phyloP scores from a whole-genome alignment of 2,797 vertebrate species.

The Sebastolobus alascanus region DNA sequence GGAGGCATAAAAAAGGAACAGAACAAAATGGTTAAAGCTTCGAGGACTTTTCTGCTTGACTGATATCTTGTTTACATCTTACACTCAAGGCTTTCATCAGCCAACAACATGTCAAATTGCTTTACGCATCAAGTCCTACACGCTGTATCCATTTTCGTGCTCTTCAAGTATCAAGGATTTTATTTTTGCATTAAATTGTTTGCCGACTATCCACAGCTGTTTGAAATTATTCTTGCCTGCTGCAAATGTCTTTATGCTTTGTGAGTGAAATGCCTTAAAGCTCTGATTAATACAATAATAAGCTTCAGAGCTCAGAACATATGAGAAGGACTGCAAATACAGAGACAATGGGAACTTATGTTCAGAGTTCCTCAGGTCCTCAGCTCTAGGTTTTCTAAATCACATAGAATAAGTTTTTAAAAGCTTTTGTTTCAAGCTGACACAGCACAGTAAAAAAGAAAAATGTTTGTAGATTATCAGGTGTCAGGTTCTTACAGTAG shows the following conservation, averaged over 20 bases:
- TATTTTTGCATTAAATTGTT: slow-evolving; percentile 4
- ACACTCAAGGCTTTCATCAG: slow-evolving; percentile 23
- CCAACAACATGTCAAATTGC: slow-evolving; percentile 21
- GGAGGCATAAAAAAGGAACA: background rate
- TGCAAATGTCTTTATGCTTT: slow-evolving; percentile 30
- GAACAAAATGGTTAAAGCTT: slow-evolving; percentile 7
- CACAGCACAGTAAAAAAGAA: background rate
- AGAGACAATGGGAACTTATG: slow-evolving; percentile 7
- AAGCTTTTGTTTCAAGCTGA: background rate
- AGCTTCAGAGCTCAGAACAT: slow-evolving; percentile 15
- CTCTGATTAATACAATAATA: slow-evolving; percentile 31
- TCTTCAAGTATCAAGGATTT: background rate
- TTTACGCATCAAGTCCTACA: slow-evolving; percentile 7
- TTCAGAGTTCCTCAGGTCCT: background rate
- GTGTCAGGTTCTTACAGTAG: slow-evolving; percentile 86
- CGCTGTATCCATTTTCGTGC: background rate
- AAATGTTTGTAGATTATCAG: background rate
- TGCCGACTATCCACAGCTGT: slow-evolving; percentile 33
- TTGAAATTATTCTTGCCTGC: slow-evolving; percentile 38
- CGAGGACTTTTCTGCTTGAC: background rate
- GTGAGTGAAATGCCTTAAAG: slow-evolving; percentile 32
- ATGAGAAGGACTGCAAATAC: slow-evolving; percentile 1
- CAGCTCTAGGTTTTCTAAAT: background rate
- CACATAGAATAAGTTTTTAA: background rate
- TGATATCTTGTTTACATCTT: background rate